These are phyloP conservation scores for Sitobion miscanthi DNA, from an alignment of 1,140 invertebrate genomes.

Conservation along the genomic window DNA sequence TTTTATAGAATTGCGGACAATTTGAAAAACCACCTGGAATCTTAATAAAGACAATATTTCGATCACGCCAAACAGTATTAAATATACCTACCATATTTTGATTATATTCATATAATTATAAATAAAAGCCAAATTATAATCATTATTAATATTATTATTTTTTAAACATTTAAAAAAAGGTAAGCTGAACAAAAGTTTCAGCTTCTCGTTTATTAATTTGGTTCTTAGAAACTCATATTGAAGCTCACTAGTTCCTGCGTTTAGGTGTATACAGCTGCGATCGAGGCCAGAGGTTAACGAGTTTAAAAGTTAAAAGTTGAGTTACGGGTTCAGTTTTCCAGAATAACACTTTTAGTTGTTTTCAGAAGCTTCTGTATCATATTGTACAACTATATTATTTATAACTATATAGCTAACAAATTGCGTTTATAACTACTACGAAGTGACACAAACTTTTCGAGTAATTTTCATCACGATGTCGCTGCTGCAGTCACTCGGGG, in stretches of 20 bases:
- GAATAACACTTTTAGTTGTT: background rate
- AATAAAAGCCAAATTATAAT: background rate
- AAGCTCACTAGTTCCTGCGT: background rate
- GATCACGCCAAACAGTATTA: too few relatives aligned
- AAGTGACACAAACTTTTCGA: background rate
- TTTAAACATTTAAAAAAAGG: background rate
- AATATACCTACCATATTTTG: too few relatives aligned
- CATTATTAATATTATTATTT: background rate
- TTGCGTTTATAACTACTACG: background rate
- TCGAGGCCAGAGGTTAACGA: background rate
- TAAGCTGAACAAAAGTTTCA: background rate
- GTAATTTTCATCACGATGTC: background rate
- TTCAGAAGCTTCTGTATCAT: background rate
- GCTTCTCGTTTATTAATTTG: background rate
- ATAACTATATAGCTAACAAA: constrained; percentile 1
- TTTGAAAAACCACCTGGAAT: too few relatives aligned
- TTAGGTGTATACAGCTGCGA: background rate
- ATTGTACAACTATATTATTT: background rate
- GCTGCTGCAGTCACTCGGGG: background rate
- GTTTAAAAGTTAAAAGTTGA: constrained; percentile 7
- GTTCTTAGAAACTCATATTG: background rate
- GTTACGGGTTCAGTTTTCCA: background rate
- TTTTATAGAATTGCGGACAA: too few relatives aligned
- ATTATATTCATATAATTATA: background rate
- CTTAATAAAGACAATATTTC: too few relatives aligned